Conservation (phyloP, 2,888 invertebrate genomes). For the Caenorhabditis virilis region DNA sequence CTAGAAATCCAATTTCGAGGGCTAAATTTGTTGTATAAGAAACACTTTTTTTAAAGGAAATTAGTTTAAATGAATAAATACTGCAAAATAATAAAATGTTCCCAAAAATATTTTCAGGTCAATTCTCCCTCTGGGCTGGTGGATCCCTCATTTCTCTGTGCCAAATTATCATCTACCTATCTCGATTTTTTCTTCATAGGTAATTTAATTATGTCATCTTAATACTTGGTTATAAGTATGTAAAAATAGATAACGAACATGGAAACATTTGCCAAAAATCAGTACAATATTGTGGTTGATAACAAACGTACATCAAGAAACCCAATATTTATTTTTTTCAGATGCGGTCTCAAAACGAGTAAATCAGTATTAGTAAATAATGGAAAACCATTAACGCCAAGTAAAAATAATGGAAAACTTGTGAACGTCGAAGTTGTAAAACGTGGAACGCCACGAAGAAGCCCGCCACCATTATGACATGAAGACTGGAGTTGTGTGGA, state of each 20-base stretch:
- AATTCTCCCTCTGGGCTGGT: slow-evolving; percentile 64
- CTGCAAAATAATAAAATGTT: too few species aligned
- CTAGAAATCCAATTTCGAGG: too few species aligned
- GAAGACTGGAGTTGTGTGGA: slow-evolving; percentile 37
- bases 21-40: too few species aligned
- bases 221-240: too few species aligned
- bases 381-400: slow-evolving; percentile 7
- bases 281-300: too few species aligned
- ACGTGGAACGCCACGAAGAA: neutral
- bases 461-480: slow-evolving; percentile 34
- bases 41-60: too few species aligned
- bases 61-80: too few species aligned
- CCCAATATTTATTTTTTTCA: neutral
- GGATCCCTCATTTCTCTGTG: slow-evolving; percentile 59
- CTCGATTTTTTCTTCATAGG: slow-evolving; percentile 28
- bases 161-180: slow-evolving; percentile 56
- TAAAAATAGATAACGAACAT: neutral
- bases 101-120: slow-evolving; percentile 42
- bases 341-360: neutral
- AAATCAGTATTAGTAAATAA: neutral
- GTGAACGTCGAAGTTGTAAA: slow-evolving; percentile 25
- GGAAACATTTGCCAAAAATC: too few species aligned
- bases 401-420: slow-evolving; percentile 26
- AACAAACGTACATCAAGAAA: too few species aligned
- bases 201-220: too few species aligned